Base-by-base conservation (phyloP, 2,888 invertebrate species). In the Epicampocera succincta region DNA sequence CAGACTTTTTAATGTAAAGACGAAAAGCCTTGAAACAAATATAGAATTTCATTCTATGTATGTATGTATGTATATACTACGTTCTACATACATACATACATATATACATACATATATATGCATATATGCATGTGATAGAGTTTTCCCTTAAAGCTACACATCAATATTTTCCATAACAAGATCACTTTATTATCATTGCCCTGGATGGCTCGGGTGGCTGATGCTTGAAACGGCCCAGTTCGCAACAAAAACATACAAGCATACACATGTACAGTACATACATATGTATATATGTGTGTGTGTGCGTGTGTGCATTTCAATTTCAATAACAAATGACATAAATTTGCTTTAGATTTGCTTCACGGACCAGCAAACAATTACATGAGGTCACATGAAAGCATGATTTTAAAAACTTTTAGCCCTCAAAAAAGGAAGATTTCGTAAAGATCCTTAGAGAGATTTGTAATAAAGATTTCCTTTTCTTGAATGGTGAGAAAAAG, bases 141-240 rank as follows among this genome's bases (percentile, higher is more conserved):
- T 68, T 61, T 60, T 56, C 9, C 40, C 29, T 48, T 48, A 44
- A 29, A 60, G 38, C 13, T 44, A 25, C 50, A 33, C 40, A 74
- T 74, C 66, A 48, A 58, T 78, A 66, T 78, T 17, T 8, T 50
- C 4, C 52, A 60, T 75, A 82, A 82, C 66, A 61, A 82, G 82
- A 82, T 82, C 82, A 78, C 82, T 82, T 78, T 82, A 78, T 78
- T 82, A 75, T 82, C 74, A 82, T 78, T 75, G 73, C 65, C 60
- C 54, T 48, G 48, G 29, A 73, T 69, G 81, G 81, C 78, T 54
- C 46, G 58, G 38, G 42, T 52, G 56, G 17, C 9, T 19, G 48
- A 13, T 38, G 52, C 17, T 52, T 21, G 25, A 48, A 44, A 50
- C 29, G 56, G 56, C 72, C 76, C 73, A 81, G 61, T 69, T 73